phyloP scores from a whole-genome alignment of 1,140 invertebrate genomes.

The Centruroides vittatus region DNA sequence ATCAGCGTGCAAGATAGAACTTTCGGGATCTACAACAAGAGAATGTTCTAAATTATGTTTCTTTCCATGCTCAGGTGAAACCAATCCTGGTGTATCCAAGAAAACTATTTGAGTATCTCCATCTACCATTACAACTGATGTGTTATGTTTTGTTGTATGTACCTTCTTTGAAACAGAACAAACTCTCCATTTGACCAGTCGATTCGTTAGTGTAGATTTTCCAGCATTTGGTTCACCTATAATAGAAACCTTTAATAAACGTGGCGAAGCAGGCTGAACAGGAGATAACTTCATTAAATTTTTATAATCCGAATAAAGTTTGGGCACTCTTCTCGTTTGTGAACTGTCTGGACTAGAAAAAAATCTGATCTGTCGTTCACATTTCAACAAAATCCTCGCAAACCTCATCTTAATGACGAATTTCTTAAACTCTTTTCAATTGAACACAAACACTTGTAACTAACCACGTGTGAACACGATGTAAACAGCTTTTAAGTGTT shows the following conservation, averaged over 20 bases:
- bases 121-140: slow-evolving; percentile 51
- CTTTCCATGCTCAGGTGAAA: background rate
- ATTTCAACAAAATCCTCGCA: too few species aligned
- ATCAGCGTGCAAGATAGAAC: slow-evolving; percentile 54
- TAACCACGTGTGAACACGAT: too few species aligned
- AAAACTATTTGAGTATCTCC: slow-evolving; percentile 61
- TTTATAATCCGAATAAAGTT: background rate
- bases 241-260: slow-evolving; percentile 65
- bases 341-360: too few species aligned
- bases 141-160: slow-evolving; percentile 66
- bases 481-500: too few species aligned
- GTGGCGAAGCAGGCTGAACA: slow-evolving; percentile 23
- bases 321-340: too few species aligned
- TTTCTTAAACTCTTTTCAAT: too few species aligned
- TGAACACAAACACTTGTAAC: too few species aligned
- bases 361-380: too few species aligned
- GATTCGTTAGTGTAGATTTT: slow-evolving; percentile 86
- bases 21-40: slow-evolving; percentile 47
- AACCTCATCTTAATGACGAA: too few species aligned
- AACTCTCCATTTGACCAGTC: slow-evolving; percentile 45
- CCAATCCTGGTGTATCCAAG: background rate
- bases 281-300: background rate
- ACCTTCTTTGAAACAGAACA: slow-evolving; percentile 75
- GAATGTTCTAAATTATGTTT: slow-evolving; percentile 34
- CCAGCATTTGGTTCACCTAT: slow-evolving; percentile 81